phyloP scores from a whole-genome alignment of 2,797 vertebrate genomes.

The Phalloptychus januarius region DNA sequence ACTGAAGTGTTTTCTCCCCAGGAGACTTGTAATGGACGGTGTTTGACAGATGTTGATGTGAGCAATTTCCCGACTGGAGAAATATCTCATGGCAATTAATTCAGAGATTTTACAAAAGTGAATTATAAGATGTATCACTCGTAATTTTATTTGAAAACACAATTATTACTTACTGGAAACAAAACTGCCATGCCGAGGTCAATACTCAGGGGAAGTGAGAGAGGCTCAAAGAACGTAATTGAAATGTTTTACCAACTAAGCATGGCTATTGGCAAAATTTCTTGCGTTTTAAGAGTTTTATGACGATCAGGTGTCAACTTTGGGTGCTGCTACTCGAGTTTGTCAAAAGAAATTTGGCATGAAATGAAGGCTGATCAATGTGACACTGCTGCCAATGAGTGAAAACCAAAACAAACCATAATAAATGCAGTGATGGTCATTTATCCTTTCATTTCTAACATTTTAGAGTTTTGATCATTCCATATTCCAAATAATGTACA shows the following conservation, averaged over 20 bases:
- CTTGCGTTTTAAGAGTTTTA: neutral
- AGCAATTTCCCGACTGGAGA: neutral
- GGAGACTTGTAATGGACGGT: conserved; percentile 1
- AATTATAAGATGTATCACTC: neutral
- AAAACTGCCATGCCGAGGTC: neutral
- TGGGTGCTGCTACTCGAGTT: neutral
- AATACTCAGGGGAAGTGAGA: neutral
- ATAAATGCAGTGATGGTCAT: neutral
- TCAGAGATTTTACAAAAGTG: neutral
- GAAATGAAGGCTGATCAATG: neutral
- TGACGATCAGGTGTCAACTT: neutral
- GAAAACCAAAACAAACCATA: neutral
- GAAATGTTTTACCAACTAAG: neutral
- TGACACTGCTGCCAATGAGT: neutral
- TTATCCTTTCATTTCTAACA: neutral
- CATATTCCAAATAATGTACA: too few species aligned
- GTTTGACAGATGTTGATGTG: conserved; percentile 7
- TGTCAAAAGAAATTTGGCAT: neutral
- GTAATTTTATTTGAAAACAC: conserved; percentile 5
- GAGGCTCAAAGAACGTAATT: neutral
- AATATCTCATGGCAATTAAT: neutral
- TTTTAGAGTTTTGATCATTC: too few species aligned
- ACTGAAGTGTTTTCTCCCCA: neutral
- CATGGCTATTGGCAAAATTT: neutral
- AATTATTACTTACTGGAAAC: neutral